Base-by-base conservation (phyloP, 2,888 invertebrate species). In the Tenthredo scrophulariae region DNA sequence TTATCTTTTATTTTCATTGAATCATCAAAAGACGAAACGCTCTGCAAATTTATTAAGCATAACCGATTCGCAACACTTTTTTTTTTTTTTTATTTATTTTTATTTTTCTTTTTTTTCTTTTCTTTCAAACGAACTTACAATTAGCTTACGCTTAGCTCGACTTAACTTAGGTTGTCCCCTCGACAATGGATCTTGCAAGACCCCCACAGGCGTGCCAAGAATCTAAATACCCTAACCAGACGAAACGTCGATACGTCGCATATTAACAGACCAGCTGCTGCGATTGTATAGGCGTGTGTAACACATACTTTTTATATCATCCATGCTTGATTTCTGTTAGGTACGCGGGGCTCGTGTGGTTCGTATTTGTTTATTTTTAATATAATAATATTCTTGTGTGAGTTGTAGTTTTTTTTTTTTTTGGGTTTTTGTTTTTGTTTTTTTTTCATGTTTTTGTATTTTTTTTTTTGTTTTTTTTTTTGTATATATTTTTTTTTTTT, bases 261-360 rank as follows among this genome's bases (percentile, higher is more conserved):
- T 40, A n/a, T 40, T 4, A 37, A 80, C 80, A 80, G 80, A 80
- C 80, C 62, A 80, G 80, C 80, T 80, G 80, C 26, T 62, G 62
- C 62, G 26, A 62, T 62, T 22, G 62, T 22, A 22, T 9, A 10
- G 37, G 7, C 37, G 62, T 72, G 5, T 37, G 37, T 37, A 72
- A 18, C 33, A 6, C 13, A 79, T 50, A 33, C 22, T 29, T 29
- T 26, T 79, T 77, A 50, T 80, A 50, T 83, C 67, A 50, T 83
- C 67, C 83, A 67, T 83, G 15, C 10, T 67, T 67, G 26, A 67
- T 67, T 87, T 85, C 82, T 86, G 84, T 85, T 83, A 80, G 62
- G 62, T 80, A 80, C 80, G 62, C 80, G 37, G 80, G 80, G 80
- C 80, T 80, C 80, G 40, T 80, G 62, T 58, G 62, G 22, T 80